These are phyloP conservation scores for Halictus ligatus DNA, from an alignment of 2,888 invertebrate species.

Conservation along the genomic window DNA sequence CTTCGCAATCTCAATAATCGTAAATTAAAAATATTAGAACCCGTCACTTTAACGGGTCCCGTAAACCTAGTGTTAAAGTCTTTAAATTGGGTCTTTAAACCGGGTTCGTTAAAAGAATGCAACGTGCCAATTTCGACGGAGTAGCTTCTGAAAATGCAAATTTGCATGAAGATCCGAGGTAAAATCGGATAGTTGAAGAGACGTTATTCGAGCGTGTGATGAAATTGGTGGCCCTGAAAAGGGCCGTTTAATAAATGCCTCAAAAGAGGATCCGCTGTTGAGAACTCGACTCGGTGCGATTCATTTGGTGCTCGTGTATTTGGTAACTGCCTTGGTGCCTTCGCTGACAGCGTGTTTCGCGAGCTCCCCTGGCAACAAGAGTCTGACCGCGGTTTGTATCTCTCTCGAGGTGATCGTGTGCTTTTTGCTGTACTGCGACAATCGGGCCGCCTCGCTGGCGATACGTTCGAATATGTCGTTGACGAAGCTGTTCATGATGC, in stretches of 20 bases:
- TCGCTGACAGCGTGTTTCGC: constrained; percentile 88
- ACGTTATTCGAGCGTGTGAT: constrained; percentile 27
- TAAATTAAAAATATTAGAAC: too few species aligned
- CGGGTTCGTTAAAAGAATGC: too few species aligned
- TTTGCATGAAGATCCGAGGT: too few species aligned
- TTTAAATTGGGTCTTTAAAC: too few species aligned
- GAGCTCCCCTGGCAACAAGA: constrained; percentile 90
- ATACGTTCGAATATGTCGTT: constrained; percentile 91
- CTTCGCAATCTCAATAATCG: too few species aligned
- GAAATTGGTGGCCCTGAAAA: constrained; percentile 69
- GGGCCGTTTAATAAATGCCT: constrained; percentile 57
- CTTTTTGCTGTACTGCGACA: constrained; percentile 87
- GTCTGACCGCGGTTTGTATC: constrained; percentile 88
- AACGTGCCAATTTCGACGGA: too few species aligned
- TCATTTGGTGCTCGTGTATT: constrained; percentile 84
- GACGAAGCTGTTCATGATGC: constrained; percentile 91
- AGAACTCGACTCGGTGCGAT: too few species aligned
- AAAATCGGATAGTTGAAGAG: background rate
- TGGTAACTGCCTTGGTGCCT: constrained; percentile 84
- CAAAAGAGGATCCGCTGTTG: too few species aligned
- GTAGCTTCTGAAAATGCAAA: too few species aligned
- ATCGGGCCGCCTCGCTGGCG: constrained; percentile 87
- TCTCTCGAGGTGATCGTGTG: constrained; percentile 89
- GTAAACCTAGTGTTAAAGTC: too few species aligned
- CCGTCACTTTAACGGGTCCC: too few species aligned